Base-by-base conservation (phyloP, 2,113 vertebrate species). In the Sminthopsis crassicaudata region DNA sequence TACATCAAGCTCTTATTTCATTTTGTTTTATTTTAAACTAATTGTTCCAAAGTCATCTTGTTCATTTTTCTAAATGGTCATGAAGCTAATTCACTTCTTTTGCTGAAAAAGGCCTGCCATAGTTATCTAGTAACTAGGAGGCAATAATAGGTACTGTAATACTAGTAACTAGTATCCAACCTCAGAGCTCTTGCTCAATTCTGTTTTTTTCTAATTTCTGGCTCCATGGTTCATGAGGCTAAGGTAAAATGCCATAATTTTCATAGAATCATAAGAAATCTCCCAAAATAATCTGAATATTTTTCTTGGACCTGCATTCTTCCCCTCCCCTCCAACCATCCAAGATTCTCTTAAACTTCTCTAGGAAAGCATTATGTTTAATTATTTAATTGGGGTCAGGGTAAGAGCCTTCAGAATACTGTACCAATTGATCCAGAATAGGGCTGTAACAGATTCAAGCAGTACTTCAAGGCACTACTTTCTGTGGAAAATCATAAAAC, bases 331-430 rank as follows among this genome's bases (percentile, higher is more conserved):
- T 84, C 16, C 36, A 84, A 42, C 19, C n/a, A 84, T 5, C 16
- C 90, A 90, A 27, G 46, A 93, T 53, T 67, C 19, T 48, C 27
- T 19, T 94, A 54, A n/a, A 91, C 36, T 88, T 52, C 94, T 25
- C 12, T 23, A 84, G 46, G 36, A 92, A 97, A 94, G 19, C 51
- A 92, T 93, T 90, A 90, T 48, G 94, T 14, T 53, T 2, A 23
- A 91, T 48, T 67, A 1, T 89, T 48, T 91, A 48, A 19, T 16
- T 89, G 53, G 0, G 26, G 30, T 60, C 24, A 25, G 51, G 0
- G 5, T 54, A 8, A 90, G 26, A 42, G 46, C 94, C 91, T 96
- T 92, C 92, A 19, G 91, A 92, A 23, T 92, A 55, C 27, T 93
- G 46, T 1, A 46, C 24, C 48, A 57, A 67, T 55, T 10, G 92